phyloP scores from a whole-genome alignment of 2,797 vertebrate species.

The Eutrigla gurnardus region DNA sequence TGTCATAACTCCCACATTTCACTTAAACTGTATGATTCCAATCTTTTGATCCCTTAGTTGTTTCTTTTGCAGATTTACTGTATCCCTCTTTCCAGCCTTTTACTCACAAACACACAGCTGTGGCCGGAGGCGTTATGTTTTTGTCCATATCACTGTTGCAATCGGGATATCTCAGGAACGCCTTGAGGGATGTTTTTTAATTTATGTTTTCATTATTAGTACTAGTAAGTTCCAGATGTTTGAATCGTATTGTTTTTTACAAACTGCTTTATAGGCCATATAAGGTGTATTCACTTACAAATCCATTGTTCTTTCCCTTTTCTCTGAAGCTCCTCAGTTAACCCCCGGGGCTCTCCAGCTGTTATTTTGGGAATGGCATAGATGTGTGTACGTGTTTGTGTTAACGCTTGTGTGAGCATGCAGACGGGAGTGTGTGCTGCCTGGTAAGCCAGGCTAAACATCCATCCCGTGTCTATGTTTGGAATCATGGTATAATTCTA shows the following conservation, averaged over 20 bases:
- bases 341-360: background rate
- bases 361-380: conserved; percentile 41
- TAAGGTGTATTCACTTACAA: background rate
- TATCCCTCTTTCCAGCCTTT: too few relatives aligned
- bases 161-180: background rate
- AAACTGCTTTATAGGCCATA: too few relatives aligned
- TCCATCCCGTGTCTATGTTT: conserved; percentile 54
- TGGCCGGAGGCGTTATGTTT: too few relatives aligned
- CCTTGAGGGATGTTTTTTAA: too few relatives aligned
- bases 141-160: too few relatives aligned
- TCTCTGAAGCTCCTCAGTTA: conserved; percentile 1
- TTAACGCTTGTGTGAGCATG: conserved; percentile 27
- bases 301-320: too few relatives aligned
- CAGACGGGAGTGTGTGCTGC: background rate
- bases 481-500: conserved; percentile 40
- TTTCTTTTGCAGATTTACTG: too few relatives aligned
- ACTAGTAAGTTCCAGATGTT: too few relatives aligned
- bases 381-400: conserved; percentile 6
- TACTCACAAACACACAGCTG: too few relatives aligned
- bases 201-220: too few relatives aligned
- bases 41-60: background rate
- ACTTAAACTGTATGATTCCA: background rate
- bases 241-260: too few relatives aligned
- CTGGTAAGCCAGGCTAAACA: conserved; percentile 57
- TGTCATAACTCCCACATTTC: background rate